Evolutionary conservation across 2,888 invertebrate species (phyloP).

Genomic region (Leptopilina drosophilae): DNA sequence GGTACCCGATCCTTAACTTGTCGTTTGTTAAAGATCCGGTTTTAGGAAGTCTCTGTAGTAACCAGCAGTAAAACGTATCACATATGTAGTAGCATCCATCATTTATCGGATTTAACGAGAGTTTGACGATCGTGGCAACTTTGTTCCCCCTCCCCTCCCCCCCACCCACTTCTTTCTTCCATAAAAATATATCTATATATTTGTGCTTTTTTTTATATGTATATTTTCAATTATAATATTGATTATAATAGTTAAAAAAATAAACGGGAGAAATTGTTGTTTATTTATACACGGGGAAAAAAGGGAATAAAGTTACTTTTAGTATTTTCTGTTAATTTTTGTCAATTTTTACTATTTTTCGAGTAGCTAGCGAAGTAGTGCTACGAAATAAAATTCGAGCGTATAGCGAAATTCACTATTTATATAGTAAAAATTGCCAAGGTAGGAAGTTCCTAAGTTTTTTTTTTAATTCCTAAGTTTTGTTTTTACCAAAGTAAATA

Average conservation of each 20-base stretch:
- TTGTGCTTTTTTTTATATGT: not conserved
- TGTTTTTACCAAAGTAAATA: too few species aligned
- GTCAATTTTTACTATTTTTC: too few species aligned
- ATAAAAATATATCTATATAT: conserved; percentile 37
- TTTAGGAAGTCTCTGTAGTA: conserved; percentile 77
- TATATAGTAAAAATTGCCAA: too few species aligned
- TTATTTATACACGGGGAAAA: not conserved
- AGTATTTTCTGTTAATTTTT: too few species aligned
- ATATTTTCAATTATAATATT: not conserved
- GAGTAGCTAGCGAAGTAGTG: too few species aligned
- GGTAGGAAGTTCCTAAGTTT: too few species aligned
- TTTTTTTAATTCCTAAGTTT: too few species aligned
- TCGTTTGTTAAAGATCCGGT: conserved; percentile 60
- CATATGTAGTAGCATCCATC: conserved; percentile 76
- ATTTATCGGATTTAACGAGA: conserved; percentile 65
- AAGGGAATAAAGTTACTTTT: too few species aligned
- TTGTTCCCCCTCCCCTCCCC: too few species aligned
- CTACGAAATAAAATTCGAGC: too few species aligned
- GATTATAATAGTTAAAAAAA: not conserved
- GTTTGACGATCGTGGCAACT: conserved; percentile 60
- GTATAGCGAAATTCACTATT: too few species aligned
- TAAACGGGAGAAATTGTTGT: not conserved
- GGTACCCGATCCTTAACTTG: conserved; percentile 67
- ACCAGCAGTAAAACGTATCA: conserved; percentile 77
- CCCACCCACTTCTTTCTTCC: not conserved